These are phyloP conservation scores for Lepidothrix coronata DNA, from an alignment of 2,113 vertebrate genomes.

Conservation along the genomic window DNA sequence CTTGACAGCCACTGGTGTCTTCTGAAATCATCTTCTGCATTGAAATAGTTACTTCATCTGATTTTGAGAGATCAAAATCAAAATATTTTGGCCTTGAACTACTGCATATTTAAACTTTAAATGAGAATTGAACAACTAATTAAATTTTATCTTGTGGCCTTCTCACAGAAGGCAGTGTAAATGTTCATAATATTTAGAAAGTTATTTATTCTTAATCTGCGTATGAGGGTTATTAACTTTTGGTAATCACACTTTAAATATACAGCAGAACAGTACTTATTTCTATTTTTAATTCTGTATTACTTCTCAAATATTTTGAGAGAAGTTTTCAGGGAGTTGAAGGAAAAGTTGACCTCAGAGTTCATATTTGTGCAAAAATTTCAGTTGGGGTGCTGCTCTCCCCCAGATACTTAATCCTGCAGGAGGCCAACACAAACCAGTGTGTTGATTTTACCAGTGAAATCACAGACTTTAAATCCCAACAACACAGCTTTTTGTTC, in stretches of 20 bases:
- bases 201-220: not conserved
- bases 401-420: not conserved
- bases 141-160: not conserved
- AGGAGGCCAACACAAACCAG: not conserved
- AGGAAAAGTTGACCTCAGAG: not conserved
- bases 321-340: not conserved
- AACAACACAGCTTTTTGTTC: not conserved
- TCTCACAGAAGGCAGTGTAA: not conserved
- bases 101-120: not conserved
- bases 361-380: not conserved
- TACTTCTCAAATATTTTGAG: not conserved
- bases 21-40: not conserved
- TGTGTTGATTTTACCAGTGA: not conserved
- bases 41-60: not conserved
- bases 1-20: not conserved
- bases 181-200: not conserved
- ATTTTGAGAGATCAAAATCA: not conserved
- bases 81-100: not conserved
- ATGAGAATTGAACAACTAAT: not conserved
- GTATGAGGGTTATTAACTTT: not conserved
- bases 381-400: not conserved
- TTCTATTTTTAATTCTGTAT: not conserved
- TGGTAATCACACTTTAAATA: not conserved
- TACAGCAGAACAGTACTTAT: not conserved
- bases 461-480: not conserved